A percentile compares a stretch with the other conserved stretches of the same genome.
These are phyloP conservation scores for Danionella cerebrum DNA, from an alignment of 2,113 vertebrate species.

Conservation along the genomic window DNA sequence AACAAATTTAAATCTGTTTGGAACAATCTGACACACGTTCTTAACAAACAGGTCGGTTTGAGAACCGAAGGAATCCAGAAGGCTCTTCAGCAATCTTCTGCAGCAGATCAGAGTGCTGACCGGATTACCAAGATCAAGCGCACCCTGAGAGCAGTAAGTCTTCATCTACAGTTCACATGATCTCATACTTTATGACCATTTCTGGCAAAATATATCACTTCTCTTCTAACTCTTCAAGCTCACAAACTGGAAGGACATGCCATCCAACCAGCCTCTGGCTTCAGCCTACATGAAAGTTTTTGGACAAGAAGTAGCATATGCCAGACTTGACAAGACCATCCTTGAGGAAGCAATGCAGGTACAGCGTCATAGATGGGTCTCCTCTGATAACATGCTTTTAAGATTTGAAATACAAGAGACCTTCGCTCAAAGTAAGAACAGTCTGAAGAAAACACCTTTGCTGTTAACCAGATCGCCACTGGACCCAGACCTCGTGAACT, in stretches of 20 bases:
- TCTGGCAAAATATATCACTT: conserved; percentile 54
- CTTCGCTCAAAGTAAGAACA: neutral
- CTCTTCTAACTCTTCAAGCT: conserved; percentile 50
- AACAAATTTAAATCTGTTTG: neutral
- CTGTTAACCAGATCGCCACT: conserved; percentile 47
- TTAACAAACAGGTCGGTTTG: conserved; percentile 58
- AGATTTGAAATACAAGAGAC: neutral
- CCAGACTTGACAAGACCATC: conserved; percentile 59
- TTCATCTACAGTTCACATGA: neutral
- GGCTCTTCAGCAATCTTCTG: conserved; percentile 53
- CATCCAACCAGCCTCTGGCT: conserved; percentile 51
- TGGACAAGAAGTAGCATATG: conserved; percentile 71
- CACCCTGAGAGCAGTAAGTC: conserved; percentile 65
- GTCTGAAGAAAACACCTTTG: neutral
- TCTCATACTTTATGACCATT: neutral
- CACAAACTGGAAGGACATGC: conserved; percentile 60
- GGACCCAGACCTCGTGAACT: neutral
- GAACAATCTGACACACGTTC: neutral
- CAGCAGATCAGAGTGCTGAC: conserved; percentile 47
- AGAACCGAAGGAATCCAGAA: conserved; percentile 73
- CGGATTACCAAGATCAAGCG: conserved; percentile 69
- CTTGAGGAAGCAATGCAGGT: conserved; percentile 62
- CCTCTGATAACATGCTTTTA: neutral
- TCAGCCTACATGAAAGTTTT: conserved; percentile 66
- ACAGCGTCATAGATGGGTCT: neutral